Evolutionary conservation across 2,113 vertebrate genomes (phyloP).

Genomic region (Rhizomys pruinosus): DNA sequence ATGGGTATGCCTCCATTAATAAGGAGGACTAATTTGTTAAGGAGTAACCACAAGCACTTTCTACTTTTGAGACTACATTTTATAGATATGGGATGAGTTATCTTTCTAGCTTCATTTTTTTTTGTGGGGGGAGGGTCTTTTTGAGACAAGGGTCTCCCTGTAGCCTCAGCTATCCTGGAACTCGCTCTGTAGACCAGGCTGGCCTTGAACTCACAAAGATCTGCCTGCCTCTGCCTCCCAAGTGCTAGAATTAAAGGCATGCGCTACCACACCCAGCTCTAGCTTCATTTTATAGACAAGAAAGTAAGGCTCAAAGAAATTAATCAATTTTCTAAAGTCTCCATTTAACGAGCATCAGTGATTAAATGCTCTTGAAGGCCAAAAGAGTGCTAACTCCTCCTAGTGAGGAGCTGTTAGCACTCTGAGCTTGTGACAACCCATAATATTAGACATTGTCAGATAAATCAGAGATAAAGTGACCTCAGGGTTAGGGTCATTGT

Average conservation of each 20-base stretch:
- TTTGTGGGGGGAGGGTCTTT: too few species aligned
- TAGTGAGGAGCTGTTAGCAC: background rate
- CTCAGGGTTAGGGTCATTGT: background rate
- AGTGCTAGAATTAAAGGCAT: too few species aligned
- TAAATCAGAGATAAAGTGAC: background rate
- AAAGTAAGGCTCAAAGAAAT: constrained; percentile 11
- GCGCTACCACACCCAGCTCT: too few species aligned
- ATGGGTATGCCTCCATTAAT: background rate
- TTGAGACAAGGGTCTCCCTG: too few species aligned
- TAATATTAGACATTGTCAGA: background rate
- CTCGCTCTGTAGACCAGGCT: too few species aligned
- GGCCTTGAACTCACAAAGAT: too few species aligned
- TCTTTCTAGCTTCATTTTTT: constrained; percentile 31
- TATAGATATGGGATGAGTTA: background rate
- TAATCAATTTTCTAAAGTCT: background rate
- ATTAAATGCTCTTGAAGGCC: too few species aligned
- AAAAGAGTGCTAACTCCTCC: too few species aligned
- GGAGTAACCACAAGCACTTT: background rate
- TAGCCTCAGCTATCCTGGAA: too few species aligned
- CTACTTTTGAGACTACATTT: constrained; percentile 1
- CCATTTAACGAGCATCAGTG: too few species aligned
- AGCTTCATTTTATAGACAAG: constrained; percentile 31
- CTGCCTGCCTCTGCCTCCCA: too few species aligned
- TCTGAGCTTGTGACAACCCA: background rate
- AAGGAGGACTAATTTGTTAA: background rate